Conservation (phyloP, 2,888 invertebrate species). For the Phyllotreta striolata region DNA sequence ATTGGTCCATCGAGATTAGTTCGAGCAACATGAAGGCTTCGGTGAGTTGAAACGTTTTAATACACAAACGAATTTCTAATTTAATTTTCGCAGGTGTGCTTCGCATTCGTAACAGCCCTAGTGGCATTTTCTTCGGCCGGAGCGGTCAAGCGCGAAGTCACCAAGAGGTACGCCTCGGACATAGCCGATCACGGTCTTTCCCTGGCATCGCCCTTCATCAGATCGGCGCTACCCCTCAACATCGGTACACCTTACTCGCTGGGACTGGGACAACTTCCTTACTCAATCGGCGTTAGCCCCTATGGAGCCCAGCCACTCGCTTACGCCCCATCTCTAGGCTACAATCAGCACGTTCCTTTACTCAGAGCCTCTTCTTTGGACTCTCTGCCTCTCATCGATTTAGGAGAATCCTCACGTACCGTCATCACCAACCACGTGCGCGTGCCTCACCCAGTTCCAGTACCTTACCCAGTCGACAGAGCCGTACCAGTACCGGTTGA, state of each 20-base stretch:
- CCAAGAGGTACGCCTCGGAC: too few relatives aligned
- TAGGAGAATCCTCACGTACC: slow-evolving; percentile 5
- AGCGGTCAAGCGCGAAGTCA: too few relatives aligned
- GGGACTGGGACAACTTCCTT: too few relatives aligned
- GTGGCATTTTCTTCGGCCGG: background rate
- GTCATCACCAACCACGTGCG: background rate
- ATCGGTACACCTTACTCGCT: background rate
- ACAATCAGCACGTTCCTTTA: background rate
- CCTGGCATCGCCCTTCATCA: too few relatives aligned
- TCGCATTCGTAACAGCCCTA: background rate
- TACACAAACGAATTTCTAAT: background rate
- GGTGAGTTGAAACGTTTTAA: background rate
- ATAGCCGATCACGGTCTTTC: too few relatives aligned
- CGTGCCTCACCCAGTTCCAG: too few relatives aligned
- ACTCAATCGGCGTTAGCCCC: background rate
- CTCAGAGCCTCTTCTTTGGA: background rate
- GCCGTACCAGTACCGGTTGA: background rate
- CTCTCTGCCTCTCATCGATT: slow-evolving; percentile 1
- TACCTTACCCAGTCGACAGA: too few relatives aligned
- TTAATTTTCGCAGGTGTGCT: background rate
- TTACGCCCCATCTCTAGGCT: background rate
- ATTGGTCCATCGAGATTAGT: background rate
- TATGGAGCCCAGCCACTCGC: background rate
- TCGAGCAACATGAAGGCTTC: slow-evolving; percentile 8
- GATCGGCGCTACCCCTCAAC: background rate